Evolutionary conservation across 2,113 vertebrate genomes (phyloP), one percentile per base, ranked within the genome.

Genomic region (Lates calcarifer): DNA sequence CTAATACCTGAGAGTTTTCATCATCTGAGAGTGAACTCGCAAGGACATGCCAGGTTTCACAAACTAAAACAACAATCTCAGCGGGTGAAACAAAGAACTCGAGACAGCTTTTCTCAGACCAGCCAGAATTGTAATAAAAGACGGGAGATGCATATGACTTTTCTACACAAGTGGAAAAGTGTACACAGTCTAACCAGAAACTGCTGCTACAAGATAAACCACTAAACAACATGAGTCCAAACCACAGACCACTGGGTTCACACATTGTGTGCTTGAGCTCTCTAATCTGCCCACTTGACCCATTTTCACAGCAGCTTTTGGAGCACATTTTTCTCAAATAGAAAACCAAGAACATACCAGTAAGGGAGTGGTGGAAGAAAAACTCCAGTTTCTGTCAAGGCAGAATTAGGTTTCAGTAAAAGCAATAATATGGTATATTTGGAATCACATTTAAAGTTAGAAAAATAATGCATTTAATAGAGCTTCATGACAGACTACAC

Each of bases 211-310:
- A 60, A 63, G 22, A 69, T 58, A 22, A 65, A 82, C 26, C 33
- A 37, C 22, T 18, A 37, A 57, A 81, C 82, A 57, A 57, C 37
- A 37, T 26, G 56, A 56, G 33, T 35, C 28, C 13, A 37, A 57
- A 74, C 62, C 37, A 68, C 64, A 70, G 79, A 78, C 58, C 49
- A 26, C 5, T 53, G 64, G 31, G 53, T 82, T 84, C 84, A 76
- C 77, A 85, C 74, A 13, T 18, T 74, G 62, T 70, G 43, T 62
- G 35, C 77, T 56, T 65, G 51, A 65, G 62, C 70, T 53, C 76
- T 77, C 72, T 89, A 79, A 82, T 45, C 64, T 58, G 58, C n/a
- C 33, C 35, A 81, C 79, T 86, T 90, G 90, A 91, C 72, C 80
- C 74, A 88, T 81, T 89, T 87, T 53, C 37, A 66, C 45, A 29